Percentiles rank a stretch among this genome's conserved stretches.
Conservation (phyloP, 2,888 invertebrate species). For the Ophonus ardosiacus region DNA sequence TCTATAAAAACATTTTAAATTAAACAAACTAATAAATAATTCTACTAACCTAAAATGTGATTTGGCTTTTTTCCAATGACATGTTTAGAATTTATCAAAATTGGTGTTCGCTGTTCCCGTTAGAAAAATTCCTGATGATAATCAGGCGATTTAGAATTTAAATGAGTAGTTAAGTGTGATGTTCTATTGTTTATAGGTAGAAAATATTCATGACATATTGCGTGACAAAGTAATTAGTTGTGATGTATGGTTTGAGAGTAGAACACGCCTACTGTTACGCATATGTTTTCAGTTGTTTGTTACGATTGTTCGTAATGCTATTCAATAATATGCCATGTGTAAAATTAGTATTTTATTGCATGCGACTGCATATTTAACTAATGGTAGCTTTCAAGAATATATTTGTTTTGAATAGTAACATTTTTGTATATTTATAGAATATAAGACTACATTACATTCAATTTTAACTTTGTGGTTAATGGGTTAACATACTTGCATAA, state of each 20-base stretch:
- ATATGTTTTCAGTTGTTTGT: constrained; percentile 6
- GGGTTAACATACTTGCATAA: no score
- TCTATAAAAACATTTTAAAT: constrained; percentile 22
- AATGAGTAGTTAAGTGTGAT: constrained; percentile 1
- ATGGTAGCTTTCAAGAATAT: neutral
- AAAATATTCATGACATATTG: constrained; percentile 28
- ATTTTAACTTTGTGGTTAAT: no score
- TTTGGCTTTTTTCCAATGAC: constrained; percentile 26
- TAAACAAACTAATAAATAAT: neutral
- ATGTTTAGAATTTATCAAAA: constrained; percentile 47
- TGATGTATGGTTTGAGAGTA: constrained; percentile 20
- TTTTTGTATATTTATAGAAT: no score
- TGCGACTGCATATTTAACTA: neutral
- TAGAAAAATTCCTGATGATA: constrained; percentile 22
- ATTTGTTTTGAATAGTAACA: neutral
- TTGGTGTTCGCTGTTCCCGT: constrained; percentile 34
- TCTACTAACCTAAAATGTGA: constrained; percentile 14
- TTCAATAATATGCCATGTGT: neutral
- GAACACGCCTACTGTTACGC: constrained; percentile 2
- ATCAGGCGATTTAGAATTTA: constrained; percentile 6
- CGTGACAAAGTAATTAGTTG: constrained; percentile 30
- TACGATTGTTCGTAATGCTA: neutral
- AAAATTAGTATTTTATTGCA: neutral
- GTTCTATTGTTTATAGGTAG: constrained; percentile 16
- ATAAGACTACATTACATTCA: no score